Percentiles rank a stretch among this genome's conserved stretches.
Evolutionary conservation across 2,888 invertebrate species (phyloP).

Genomic region (Thymelicus acteon): DNA sequence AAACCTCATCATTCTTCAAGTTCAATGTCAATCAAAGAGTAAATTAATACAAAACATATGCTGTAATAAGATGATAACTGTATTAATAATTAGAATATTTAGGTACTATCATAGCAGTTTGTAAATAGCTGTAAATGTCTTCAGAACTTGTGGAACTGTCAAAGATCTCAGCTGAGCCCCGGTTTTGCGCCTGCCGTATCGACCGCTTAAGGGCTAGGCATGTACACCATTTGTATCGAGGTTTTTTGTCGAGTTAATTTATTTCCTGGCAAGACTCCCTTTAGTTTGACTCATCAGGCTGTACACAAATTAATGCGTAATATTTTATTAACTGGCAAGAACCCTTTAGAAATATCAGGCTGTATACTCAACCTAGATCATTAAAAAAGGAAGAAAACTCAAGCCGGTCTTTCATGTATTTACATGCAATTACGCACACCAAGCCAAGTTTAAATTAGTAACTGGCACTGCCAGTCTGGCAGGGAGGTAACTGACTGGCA

Average conservation of each 20-base stretch:
- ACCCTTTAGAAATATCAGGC: too few relatives aligned
- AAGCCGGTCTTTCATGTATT: too few relatives aligned
- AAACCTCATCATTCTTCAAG: neutral
- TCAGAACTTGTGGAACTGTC: constrained; percentile 47
- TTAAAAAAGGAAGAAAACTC: too few relatives aligned
- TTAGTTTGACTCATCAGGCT: too few relatives aligned
- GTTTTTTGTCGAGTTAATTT: neutral
- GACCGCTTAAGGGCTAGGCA: constrained; percentile 62
- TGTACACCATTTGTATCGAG: constrained; percentile 51
- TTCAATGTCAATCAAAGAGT: neutral
- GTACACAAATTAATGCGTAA: too few relatives aligned
- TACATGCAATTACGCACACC: too few relatives aligned
- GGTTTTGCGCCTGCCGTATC: constrained; percentile 75
- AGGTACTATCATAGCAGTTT: too few relatives aligned
- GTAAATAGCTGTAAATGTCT: neutral
- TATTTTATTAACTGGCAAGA: neutral
- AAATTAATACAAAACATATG: neutral
- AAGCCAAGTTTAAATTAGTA: too few relatives aligned
- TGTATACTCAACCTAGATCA: too few relatives aligned
- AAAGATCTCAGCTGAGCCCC: constrained; percentile 65
- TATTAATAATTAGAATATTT: neutral
- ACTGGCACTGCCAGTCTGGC: too few relatives aligned
- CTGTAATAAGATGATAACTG: neutral
- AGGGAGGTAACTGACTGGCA: too few relatives aligned
- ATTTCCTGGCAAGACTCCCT: neutral